phyloP scores from a whole-genome alignment of 2,888 invertebrate genomes.

The Phaonia tiefii region DNA sequence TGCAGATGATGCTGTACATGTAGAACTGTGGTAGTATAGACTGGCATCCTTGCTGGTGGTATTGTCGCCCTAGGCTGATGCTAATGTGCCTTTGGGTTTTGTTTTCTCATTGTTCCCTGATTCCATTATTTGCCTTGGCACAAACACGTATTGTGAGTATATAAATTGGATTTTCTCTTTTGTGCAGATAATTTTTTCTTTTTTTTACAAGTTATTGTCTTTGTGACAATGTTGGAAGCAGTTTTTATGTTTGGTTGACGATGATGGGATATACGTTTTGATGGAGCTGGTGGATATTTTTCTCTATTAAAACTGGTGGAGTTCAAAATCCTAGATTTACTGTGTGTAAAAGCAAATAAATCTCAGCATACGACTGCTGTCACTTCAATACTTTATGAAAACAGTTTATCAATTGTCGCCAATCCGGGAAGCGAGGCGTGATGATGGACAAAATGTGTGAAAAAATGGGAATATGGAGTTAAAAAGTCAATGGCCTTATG shows the following conservation, averaged over 20 bases:
- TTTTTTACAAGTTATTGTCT: constrained; percentile 50
- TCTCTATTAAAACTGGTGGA: constrained; percentile 1
- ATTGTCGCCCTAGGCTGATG: neutral
- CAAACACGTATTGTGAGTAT: constrained; percentile 30
- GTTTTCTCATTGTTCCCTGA: neutral
- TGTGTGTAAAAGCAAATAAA: constrained; percentile 48
- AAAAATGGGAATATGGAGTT: no score
- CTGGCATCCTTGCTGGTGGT: no score
- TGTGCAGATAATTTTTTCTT: constrained; percentile 31
- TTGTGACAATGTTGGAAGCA: constrained; percentile 47
- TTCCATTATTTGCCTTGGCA: constrained; percentile 4
- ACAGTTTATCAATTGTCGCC: constrained; percentile 11
- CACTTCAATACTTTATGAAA: neutral
- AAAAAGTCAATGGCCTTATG: constrained; percentile 9
- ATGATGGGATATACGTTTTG: no score
- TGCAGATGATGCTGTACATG: neutral
- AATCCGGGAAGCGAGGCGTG: neutral
- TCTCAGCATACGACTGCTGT: constrained; percentile 53
- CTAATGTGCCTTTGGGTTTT: neutral
- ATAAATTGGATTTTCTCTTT: constrained; percentile 59
- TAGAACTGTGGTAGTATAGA: no score
- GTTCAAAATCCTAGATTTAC: neutral
- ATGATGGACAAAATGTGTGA: neutral
- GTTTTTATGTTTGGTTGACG: neutral
- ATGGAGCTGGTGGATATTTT: no score